Percentiles rank a stretch among this genome's conserved stretches.
Evolutionary conservation across 2,888 invertebrate species (phyloP).

Genomic region (Cosmia trapezina): DNA sequence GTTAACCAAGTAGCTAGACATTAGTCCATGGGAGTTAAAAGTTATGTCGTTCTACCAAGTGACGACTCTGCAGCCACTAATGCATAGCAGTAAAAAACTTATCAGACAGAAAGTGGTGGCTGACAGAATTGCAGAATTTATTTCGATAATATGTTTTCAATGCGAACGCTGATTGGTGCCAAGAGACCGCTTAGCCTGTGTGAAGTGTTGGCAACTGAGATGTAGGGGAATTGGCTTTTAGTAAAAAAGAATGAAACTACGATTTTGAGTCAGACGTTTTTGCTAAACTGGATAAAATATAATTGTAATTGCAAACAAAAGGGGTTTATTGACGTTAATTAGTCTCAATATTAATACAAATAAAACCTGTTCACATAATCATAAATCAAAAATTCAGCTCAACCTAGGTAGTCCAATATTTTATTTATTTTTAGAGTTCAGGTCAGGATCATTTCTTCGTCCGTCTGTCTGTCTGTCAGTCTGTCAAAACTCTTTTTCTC

Average conservation of each 20-base stretch:
- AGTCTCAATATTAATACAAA: not conserved
- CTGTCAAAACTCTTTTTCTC: too few species aligned
- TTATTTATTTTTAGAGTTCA: too few species aligned
- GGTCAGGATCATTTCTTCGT: too few species aligned
- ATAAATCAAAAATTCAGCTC: not conserved
- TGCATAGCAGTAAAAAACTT: constrained; percentile 43
- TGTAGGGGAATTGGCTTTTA: constrained; percentile 16
- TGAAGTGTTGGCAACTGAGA: constrained; percentile 34
- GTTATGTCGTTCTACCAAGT: constrained; percentile 35
- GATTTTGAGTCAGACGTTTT: not conserved
- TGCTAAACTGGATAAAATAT: too few species aligned
- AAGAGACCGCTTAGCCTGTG: constrained; percentile 41
- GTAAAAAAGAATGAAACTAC: not conserved
- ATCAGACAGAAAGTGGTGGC: constrained; percentile 23
- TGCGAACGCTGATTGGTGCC: constrained; percentile 40
- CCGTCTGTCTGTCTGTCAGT: too few species aligned
- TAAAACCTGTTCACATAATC: not conserved
- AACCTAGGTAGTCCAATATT: not conserved
- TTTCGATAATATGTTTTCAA: constrained; percentile 53
- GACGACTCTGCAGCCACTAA: constrained; percentile 44
- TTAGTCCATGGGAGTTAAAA: constrained; percentile 54
- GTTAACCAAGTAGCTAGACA: constrained; percentile 43
- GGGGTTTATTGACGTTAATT: not conserved
- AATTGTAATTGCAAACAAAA: not conserved
- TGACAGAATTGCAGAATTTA: constrained; percentile 44